A percentile compares a stretch with the other conserved stretches of the same genome.
These are phyloP conservation scores for Merops nubicus DNA, from an alignment of 2,113 vertebrate genomes.

Conservation along the genomic window DNA sequence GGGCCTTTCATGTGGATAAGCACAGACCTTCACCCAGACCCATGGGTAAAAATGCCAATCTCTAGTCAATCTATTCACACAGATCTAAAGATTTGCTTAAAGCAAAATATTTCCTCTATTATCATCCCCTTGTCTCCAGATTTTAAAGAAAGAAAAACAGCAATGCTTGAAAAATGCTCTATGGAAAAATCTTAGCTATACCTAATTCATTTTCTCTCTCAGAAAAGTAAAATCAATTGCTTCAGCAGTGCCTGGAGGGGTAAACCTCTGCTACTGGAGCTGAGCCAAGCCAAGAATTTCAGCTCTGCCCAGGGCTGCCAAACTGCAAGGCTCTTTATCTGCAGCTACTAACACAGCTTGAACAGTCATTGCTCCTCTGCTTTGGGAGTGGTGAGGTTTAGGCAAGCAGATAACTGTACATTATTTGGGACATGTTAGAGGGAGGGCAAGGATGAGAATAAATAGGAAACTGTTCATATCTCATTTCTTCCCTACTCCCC, in stretches of 20 bases:
- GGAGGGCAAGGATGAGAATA: neutral
- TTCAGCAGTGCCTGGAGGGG: neutral
- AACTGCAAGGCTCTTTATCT: neutral
- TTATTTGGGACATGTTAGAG: neutral
- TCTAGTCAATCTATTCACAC: neutral
- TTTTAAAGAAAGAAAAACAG: neutral
- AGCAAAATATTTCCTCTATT: neutral
- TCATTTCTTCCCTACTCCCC: neutral
- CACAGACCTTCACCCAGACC: neutral
- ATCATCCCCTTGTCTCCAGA: neutral
- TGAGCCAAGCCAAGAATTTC: neutral
- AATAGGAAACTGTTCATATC: neutral
- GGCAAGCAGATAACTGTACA: neutral
- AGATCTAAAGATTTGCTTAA: neutral
- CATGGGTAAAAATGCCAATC: rapidly evolving
- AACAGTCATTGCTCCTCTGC: neutral
- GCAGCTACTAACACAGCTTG: neutral
- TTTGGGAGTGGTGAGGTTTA: neutral
- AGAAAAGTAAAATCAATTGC: neutral
- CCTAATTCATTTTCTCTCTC: neutral
- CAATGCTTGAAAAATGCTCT: neutral
- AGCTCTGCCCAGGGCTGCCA: neutral
- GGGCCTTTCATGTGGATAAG: neutral
- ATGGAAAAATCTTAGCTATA: constrained; percentile 14
- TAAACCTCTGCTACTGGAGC: neutral